These are phyloP conservation scores for Anthophora plumipes DNA, from an alignment of 2,888 invertebrate genomes.

Conservation along the genomic window DNA sequence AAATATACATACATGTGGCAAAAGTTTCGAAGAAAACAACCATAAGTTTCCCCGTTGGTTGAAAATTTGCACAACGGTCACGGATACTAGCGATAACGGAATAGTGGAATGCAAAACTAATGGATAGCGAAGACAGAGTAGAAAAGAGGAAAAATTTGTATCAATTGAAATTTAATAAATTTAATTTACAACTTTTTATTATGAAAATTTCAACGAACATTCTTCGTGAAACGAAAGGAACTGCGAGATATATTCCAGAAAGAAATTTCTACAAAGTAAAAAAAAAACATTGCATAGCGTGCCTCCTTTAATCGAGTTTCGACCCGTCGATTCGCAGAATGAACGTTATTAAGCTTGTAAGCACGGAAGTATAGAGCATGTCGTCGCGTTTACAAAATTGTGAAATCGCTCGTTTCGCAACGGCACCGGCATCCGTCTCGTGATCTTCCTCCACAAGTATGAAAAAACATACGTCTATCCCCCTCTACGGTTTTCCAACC, in stretches of 20 bases:
- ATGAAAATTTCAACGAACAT: background rate
- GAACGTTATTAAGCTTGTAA: slow-evolving; percentile 48
- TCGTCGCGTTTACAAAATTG: slow-evolving; percentile 56
- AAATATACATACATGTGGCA: background rate
- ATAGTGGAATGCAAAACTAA: slow-evolving; percentile 30
- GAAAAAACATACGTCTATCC: slow-evolving; percentile 23
- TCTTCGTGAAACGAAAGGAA: background rate
- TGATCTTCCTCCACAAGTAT: slow-evolving; percentile 38
- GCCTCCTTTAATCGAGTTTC: slow-evolving; percentile 17
- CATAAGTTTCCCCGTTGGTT: slow-evolving; percentile 37
- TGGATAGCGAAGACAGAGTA: background rate
- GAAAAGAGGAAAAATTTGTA: background rate
- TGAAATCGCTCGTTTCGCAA: slow-evolving; percentile 62
- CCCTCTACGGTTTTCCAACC: background rate
- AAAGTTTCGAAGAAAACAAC: slow-evolving; percentile 48
- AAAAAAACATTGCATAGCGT: background rate
- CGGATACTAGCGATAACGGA: slow-evolving; percentile 23
- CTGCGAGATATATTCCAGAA: background rate
- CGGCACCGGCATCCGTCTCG: slow-evolving; percentile 38
- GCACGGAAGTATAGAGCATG: slow-evolving; percentile 38
- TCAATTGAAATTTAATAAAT: background rate
- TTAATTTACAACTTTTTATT: background rate
- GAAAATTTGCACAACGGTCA: slow-evolving; percentile 42
- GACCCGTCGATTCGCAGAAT: slow-evolving; percentile 22
- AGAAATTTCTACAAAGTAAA: background rate